Evolutionary conservation across 2,113 vertebrate genomes (phyloP), one percentile per base, ranked within the genome.

Genomic region (Sapajus apella): DNA sequence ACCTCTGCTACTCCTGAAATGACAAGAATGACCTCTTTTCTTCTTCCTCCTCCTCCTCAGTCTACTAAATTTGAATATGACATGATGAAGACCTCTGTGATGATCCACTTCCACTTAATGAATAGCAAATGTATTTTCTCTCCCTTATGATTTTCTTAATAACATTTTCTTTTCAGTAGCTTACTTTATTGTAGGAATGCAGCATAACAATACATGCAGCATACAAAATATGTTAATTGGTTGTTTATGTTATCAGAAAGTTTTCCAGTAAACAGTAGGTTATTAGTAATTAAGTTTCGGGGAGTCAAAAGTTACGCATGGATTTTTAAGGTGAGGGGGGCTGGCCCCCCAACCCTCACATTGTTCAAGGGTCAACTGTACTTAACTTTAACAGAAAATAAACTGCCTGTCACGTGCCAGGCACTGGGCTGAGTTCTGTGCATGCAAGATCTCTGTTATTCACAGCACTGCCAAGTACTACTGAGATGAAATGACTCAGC

Each of bases 381-480:
- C 75, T 76, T 95, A 77, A 68, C 52, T 95, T 87, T 43, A 95
- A 73, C 81, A 84, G 35, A 75, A 95, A 88, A 72, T 21, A 37
- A 84, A 50, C 16, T 35, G 2, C 55, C 17, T 16, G 4, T 68
- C 32, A 14, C 25, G 1, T 32, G 52, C 17, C 18, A 52, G 56
- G 5, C 32, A 30, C 9, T n/a, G 72, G 45, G n/a, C 75, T 83
- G 20, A 10, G 45, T 16, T 89, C 37, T 68, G 30, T 30, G 27
- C 14, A 5, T 4, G 10, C 30, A 30, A 20, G 30, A 68, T 35
- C 56, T 43, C 81, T 66, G 27, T 17, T 52, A 30, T 9, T 84
- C 92, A 87, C 23, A 25, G 17, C 70, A 58, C 68, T 30, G 8
- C 9, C 64, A n/a, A 73, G 10, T 40, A 40, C 40, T 35, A 8